A percentile compares a stretch with the other conserved stretches of the same genome.
These are phyloP conservation scores for Amazona ochrocephala DNA, from an alignment of 2,797 vertebrate species.

Conservation along the genomic window DNA sequence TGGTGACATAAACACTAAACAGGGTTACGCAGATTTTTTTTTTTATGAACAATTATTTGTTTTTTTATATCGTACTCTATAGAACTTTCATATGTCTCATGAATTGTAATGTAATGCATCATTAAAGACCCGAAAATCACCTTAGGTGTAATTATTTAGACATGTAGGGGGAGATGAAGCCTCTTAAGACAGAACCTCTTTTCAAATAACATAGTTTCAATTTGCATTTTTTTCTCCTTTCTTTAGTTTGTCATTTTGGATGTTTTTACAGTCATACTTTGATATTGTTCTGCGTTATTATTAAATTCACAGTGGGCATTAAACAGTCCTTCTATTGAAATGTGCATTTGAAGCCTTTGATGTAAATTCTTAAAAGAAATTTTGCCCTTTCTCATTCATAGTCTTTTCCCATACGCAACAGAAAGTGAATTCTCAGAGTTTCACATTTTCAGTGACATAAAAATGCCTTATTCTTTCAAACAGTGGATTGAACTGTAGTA, in stretches of 20 bases:
- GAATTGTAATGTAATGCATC: conserved; percentile 44
- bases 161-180: not conserved
- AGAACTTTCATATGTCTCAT: conserved; percentile 42
- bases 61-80: conserved; percentile 46
- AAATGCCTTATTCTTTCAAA: not conserved
- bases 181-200: not conserved
- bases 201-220: not conserved
- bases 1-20: conserved; percentile 71
- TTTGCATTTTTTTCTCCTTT: not conserved
- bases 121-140: conserved; percentile 57
- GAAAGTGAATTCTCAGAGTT: conserved; percentile 14
- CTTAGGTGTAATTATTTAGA: conserved; percentile 59
- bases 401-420: not conserved
- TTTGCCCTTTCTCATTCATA: not conserved
- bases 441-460: not conserved
- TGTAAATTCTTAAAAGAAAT: not conserved
- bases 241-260: not conserved
- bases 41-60: conserved; percentile 41
- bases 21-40: conserved; percentile 33
- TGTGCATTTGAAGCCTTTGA: not conserved
- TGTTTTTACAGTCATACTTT: not conserved
- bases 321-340: not conserved
- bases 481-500: not conserved
- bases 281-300: not conserved
- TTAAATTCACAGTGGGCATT: not conserved